Base-by-base conservation (phyloP, 2,113 vertebrate genomes). In the Syrmaticus mikado region DNA sequence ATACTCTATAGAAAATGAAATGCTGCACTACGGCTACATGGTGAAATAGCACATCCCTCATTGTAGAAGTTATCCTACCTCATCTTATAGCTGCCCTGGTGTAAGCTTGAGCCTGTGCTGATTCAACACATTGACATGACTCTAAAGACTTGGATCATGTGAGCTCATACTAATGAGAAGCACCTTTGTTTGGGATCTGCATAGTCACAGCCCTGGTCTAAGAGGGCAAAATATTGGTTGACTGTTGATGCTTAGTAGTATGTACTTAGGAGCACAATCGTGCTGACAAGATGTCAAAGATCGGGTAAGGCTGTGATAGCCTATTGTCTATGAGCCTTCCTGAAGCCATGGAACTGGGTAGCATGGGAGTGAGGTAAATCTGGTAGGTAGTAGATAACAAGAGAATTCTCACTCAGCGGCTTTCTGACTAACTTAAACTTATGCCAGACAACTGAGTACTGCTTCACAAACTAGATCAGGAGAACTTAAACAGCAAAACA, bases 251-350 rank as follows among this genome's bases (percentile, higher is more conserved):
- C 22, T 0, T 2, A 27, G 25, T 75, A 68, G 46, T 61, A 10
- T n/a, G 13, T 41, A 38, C 38, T 38, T 38, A 43, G 52, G 38
- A 67, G 16, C 17, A 11, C 20, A 66, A 19, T 55, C 78, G 41
- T 17, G 27, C 53, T 82, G 36, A 67, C 36, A 53, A 57, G 43
- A 28, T 68, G 17, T 58, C 77, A 30, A 40, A 74, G 32, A 81
- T 32, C 55, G 38, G 38, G 53, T 80, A 50, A 84, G 78, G 28
- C 38, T 65, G 19, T 58, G 18, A 13, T 43, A 43, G 62, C 74
- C 28, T 6, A 64, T 5, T 30, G 0, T 40, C 34, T 64, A n/a
- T 77, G 45, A n/a, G 22, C 79, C 1, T 57, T 36, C 8, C 32
- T 80, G 50, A 36, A 79, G 22, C 30, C 10, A 16, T 2, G 5